phyloP scores from a whole-genome alignment of 2,888 invertebrate species.

The Aproaerema taeniolella region DNA sequence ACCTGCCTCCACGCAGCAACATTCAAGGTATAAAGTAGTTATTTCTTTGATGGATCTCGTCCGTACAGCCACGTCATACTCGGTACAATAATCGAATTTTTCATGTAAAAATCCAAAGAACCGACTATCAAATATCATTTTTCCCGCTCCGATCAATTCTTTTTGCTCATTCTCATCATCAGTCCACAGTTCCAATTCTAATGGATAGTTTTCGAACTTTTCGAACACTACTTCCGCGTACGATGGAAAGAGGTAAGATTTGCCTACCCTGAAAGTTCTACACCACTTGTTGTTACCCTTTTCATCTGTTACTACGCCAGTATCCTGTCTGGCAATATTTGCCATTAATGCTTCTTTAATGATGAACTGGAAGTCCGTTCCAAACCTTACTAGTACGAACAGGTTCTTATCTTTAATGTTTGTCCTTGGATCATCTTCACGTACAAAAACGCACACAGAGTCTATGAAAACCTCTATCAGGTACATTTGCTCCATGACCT shows the following conservation, averaged over 20 bases:
- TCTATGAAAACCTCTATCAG: conserved; percentile 76
- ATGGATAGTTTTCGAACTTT: conserved; percentile 60
- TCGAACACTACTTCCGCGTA: conserved; percentile 64
- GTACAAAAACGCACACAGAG: conserved; percentile 59
- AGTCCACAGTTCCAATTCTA: conserved; percentile 28
- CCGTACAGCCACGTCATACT: conserved; percentile 15
- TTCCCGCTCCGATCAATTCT: conserved; percentile 62
- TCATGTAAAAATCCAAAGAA: conserved; percentile 71
- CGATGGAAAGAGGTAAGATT: conserved; percentile 73
- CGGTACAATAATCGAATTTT: conserved; percentile 41
- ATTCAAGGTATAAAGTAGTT: conserved; percentile 37
- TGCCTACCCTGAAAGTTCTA: conserved; percentile 64
- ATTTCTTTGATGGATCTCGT: no score
- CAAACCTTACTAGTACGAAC: conserved; percentile 64
- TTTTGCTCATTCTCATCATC: conserved; percentile 47
- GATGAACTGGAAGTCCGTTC: conserved; percentile 65
- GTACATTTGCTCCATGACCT: conserved; percentile 60
- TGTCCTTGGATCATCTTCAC: conserved; percentile 34
- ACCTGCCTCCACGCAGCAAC: conserved; percentile 57
- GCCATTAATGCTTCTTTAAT: conserved; percentile 58
- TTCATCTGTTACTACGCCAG: conserved; percentile 46
- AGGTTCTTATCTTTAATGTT: conserved; percentile 54
- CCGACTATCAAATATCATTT: conserved; percentile 61
- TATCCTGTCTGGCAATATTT: no score
- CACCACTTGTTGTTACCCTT: conserved; percentile 50